These are phyloP conservation scores for Archivesica marissinica DNA, from an alignment of 1,140 invertebrate genomes.

Conservation along the genomic window DNA sequence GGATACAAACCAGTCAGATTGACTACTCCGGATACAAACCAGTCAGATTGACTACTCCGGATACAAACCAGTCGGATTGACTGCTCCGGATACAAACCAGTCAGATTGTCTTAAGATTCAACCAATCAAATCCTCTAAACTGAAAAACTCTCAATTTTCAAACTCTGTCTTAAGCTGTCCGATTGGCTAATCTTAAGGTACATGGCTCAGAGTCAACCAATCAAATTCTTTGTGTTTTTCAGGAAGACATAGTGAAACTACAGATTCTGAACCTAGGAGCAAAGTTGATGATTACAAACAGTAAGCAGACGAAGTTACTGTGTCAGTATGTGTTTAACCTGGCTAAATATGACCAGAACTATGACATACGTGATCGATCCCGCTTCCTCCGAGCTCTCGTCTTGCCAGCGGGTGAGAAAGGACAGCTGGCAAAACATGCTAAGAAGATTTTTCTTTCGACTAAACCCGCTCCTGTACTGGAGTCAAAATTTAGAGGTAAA, in stretches of 20 bases:
- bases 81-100: no score
- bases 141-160: no score
- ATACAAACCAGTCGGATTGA: no score
- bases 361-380: slow-evolving; percentile 98
- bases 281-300: slow-evolving; percentile 96
- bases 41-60: no score
- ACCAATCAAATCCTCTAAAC: no score
- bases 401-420: slow-evolving; percentile 79
- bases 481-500: slow-evolving; percentile 89
- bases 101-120: no score
- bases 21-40: no score
- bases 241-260: slow-evolving; percentile 98
- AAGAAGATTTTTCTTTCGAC: slow-evolving; percentile 94
- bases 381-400: slow-evolving; percentile 94
- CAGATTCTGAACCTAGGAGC: slow-evolving; percentile 98
- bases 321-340: slow-evolving; percentile 98
- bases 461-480: slow-evolving; percentile 95
- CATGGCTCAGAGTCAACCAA: no score
- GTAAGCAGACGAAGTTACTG: slow-evolving; percentile 92
- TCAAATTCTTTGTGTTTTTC: no score
- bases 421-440: slow-evolving; percentile 88
- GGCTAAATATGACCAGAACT: slow-evolving; percentile 98
- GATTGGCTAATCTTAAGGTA: no score
- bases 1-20: no score
- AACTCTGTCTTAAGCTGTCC: no score